Conservation (phyloP, 2,797 vertebrate genomes). For the Peromyscus attwateri region DNA sequence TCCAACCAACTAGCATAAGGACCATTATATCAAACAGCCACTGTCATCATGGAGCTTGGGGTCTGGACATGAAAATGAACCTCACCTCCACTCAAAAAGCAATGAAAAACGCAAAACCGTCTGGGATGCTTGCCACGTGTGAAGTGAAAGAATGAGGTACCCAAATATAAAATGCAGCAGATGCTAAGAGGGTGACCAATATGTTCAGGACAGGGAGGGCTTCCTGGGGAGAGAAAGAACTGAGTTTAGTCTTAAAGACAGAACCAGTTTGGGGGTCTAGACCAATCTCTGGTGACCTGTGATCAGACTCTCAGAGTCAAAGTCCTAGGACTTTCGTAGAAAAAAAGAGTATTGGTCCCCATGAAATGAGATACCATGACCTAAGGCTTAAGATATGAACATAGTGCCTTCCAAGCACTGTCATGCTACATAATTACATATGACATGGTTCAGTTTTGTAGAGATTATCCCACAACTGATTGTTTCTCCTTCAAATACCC, state of each 20-base stretch:
- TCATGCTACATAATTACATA: neutral
- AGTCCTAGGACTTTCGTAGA: neutral
- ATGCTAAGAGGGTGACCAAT: neutral
- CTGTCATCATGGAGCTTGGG: constrained; percentile 32
- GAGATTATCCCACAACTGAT: constrained; percentile 38
- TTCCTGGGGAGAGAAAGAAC: neutral
- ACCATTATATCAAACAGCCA: neutral
- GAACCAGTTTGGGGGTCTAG: neutral
- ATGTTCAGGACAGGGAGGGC: neutral
- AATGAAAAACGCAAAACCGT: neutral
- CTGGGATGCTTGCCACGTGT: neutral
- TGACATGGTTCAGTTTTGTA: neutral
- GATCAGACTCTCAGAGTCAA: constrained; percentile 20
- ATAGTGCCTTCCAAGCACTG: neutral
- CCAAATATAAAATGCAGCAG: neutral
- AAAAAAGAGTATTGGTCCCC: neutral
- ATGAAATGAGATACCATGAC: neutral
- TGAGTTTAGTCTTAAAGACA: constrained; percentile 49
- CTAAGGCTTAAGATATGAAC: neutral
- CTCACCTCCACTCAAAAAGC: neutral
- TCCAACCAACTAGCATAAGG: neutral
- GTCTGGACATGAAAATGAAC: constrained; percentile 26
- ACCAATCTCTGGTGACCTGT: neutral
- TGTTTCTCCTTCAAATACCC: constrained; percentile 61
- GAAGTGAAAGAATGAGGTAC: constrained; percentile 2